Conservation (phyloP, 2,113 vertebrate genomes). For the Takifugu bimaculatus region DNA sequence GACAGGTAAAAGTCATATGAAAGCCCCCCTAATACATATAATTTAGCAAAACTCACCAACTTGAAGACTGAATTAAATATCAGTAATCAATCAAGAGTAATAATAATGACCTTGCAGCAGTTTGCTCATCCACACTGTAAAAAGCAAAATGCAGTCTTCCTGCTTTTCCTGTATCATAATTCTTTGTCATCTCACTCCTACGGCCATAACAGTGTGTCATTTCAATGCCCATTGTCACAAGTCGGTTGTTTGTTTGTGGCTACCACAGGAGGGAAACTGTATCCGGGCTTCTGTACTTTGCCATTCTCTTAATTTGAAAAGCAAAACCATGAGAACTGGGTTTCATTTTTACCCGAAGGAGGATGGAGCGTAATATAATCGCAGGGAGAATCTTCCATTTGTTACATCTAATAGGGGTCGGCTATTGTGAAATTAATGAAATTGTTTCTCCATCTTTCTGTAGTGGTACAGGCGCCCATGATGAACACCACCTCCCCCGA, state of each 20-base stretch:
- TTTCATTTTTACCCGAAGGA: constrained; percentile 48
- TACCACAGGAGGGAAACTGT: constrained; percentile 52
- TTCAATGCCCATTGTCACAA: constrained; percentile 54
- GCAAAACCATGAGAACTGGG: constrained; percentile 76
- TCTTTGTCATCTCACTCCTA: constrained; percentile 42
- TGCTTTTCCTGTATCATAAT: constrained; percentile 52
- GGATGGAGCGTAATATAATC: constrained; percentile 56
- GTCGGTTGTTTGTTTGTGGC: constrained; percentile 17
- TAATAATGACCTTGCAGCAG: constrained; percentile 3
- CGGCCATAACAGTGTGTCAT: constrained; percentile 43
- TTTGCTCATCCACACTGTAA: constrained; percentile 30
- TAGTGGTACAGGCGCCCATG: constrained; percentile 80
- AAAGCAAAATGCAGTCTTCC: constrained; percentile 26
- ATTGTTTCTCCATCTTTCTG: constrained; percentile 9
- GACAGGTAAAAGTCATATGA: constrained; percentile 75
- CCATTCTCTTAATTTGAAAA: constrained; percentile 61
- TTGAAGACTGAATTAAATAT: background rate
- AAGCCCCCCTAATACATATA: background rate
- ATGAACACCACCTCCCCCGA: constrained; percentile 74
- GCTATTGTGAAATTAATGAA: background rate
- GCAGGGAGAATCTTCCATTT: constrained; percentile 25
- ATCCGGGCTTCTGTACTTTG: constrained; percentile 38
- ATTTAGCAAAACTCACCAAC: background rate
- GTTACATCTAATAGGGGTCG: constrained; percentile 11
- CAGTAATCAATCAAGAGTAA: background rate